Conservation (phyloP, 2,797 vertebrate genomes). For the Margarornis squamiger region DNA sequence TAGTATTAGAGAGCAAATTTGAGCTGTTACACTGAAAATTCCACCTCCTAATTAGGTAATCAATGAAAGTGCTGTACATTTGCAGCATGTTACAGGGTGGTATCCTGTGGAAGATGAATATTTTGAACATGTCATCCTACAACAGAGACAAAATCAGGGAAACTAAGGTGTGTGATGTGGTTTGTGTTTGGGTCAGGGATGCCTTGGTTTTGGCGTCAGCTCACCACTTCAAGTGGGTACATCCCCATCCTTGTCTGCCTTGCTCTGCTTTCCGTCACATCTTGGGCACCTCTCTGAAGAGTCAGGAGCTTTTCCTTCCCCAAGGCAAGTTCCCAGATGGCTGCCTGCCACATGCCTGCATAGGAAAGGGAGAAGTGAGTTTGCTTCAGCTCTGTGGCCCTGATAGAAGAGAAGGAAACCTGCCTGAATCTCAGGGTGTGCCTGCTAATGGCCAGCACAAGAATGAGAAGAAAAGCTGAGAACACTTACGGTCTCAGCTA, state of each 20-base stretch:
- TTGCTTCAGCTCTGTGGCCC: accelerated
- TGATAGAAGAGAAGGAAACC: not conserved
- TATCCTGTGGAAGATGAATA: not conserved
- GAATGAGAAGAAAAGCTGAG: not conserved
- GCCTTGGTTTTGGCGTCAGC: not conserved
- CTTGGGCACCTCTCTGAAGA: accelerated
- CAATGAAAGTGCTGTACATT: accelerated
- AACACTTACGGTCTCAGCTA: not conserved
- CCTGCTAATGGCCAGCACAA: not conserved
- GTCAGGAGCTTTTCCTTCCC: not conserved
- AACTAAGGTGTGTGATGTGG: not conserved
- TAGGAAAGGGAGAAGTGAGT: not conserved
- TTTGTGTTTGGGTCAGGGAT: not conserved
- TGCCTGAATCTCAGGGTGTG: not conserved
- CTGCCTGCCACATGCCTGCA: not conserved
- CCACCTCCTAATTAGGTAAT: not conserved
- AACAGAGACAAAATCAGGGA: not conserved
- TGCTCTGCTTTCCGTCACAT: not conserved
- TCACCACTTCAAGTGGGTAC: accelerated
- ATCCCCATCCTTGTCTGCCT: not conserved
- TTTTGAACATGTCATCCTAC: not conserved
- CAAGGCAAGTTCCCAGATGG: not conserved
- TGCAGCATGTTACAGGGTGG: not conserved
- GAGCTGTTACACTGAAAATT: not conserved
- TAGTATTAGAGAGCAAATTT: not conserved